Evolutionary conservation across 2,888 invertebrate species (phyloP), one percentile per base, ranked within the genome.

Genomic region (Melanotus villosus): DNA sequence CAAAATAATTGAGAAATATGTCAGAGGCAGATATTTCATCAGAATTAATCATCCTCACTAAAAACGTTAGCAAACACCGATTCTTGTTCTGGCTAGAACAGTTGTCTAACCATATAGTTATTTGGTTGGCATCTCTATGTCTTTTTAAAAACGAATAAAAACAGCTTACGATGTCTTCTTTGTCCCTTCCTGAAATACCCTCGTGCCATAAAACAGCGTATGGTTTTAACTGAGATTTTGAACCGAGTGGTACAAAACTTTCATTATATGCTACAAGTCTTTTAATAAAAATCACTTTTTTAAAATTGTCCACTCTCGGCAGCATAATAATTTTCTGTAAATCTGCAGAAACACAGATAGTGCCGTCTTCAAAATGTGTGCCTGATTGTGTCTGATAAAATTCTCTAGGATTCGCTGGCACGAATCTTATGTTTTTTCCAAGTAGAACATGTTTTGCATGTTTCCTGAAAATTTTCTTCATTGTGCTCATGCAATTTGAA

Each of bases 401-500:
- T 18, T 63, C 30, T 68, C 64, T 52, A 32, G 59, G n/a, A 14
- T 12, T 58, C 30, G 54, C 64, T 52, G 14, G 59, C 70, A 57
- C n/a, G 52, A 23, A 47, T 54, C 32, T 52, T 71, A 50, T 71
- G 68, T 12, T 54, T 45, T 21, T 43, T 54, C 57, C 60, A 71
- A 34, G 16, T 58, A 12, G 30, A 23, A 57, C 68, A 68, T 30
- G 36, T 21, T 16, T 36, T 16, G 58, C 70, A 70, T 30, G 60
- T 36, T 52, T 59, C 64, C 45, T 69, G 45, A 43, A 73, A 56
- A 18, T 70, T 43, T 21, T 73, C 58, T 63, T 58, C 45, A 23
- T 62, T 67, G 52, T 67, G 71, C 18, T 41, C 64, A 68, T 73
- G 65, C 32, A 65, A 38, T 18, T 66, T 41, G 58, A 69, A 70